Percentiles rank a stretch among this genome's conserved stretches.
Evolutionary conservation across 2,888 invertebrate species (phyloP).

Genomic region (Opisthograptis luteolata): DNA sequence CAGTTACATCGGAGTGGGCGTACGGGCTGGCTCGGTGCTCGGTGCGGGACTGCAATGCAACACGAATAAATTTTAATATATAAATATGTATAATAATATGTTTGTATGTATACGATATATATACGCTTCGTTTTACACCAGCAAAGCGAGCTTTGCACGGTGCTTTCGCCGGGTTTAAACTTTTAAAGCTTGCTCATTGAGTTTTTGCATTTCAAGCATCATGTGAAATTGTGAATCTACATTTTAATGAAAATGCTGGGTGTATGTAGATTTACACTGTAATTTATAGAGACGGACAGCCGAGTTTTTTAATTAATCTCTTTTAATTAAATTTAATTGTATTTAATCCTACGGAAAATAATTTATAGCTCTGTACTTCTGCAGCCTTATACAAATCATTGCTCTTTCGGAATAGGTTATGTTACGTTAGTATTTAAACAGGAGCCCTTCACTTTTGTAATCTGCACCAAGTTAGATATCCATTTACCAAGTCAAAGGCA

Average conservation of each 20-base stretch:
- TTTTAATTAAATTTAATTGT: no score
- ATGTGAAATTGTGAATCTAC: not conserved
- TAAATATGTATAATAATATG: not conserved
- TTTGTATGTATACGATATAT: not conserved
- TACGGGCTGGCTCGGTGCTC: slow-evolving; percentile 54
- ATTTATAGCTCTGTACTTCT: no score
- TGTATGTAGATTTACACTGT: no score
- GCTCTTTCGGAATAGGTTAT: slow-evolving; percentile 5
- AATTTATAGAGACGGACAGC: no score
- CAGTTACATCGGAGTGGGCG: slow-evolving; percentile 52
- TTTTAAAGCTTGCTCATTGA: not conserved
- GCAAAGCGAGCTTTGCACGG: not conserved
- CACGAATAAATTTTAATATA: slow-evolving; percentile 62
- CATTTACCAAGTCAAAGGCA: slow-evolving; percentile 9
- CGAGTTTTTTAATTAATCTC: no score
- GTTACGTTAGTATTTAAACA: not conserved
- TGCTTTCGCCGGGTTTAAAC: not conserved
- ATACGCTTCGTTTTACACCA: no score
- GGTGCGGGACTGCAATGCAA: slow-evolving; percentile 61
- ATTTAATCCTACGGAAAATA: no score
- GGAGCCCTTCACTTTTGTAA: slow-evolving; percentile 23
- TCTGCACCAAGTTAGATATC: slow-evolving; percentile 12
- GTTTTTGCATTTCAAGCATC: slow-evolving; percentile 20
- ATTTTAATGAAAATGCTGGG: no score
- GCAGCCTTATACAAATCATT: not conserved